Conservation (phyloP, 35 echinoderm and acorn worm genomes). For the Apostichopus parvimensis region DNA sequence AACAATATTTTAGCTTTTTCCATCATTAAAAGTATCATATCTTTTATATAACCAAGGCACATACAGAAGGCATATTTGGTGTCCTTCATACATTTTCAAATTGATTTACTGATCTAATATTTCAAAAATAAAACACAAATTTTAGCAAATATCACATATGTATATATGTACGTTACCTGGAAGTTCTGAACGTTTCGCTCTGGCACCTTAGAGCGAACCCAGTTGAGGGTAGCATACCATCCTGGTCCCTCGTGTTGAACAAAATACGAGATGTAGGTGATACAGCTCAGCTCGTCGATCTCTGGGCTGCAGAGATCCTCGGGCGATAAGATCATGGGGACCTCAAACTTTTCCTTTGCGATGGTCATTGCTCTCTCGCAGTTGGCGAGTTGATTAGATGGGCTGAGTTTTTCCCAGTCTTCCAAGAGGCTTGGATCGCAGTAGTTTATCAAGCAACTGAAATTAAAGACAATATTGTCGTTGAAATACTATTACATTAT, state of each 20-base stretch:
- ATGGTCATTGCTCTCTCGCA: constrained; percentile 70
- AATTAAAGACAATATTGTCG: neutral
- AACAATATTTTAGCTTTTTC: too few relatives aligned
- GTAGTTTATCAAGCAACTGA: constrained; percentile 86
- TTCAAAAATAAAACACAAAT: too few relatives aligned
- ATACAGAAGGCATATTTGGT: too few relatives aligned
- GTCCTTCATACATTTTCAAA: too few relatives aligned
- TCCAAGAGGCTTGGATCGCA: constrained; percentile 72
- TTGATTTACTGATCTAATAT: neutral
- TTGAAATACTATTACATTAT: too few relatives aligned
- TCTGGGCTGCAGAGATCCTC: constrained; percentile 84
- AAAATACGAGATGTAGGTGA: constrained; percentile 98
- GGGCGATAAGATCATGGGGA: constrained; percentile 83
- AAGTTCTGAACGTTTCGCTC: constrained; percentile 90
- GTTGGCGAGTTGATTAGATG: constrained; percentile 64
- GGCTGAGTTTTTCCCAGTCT: constrained; percentile 70
- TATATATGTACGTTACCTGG: constrained; percentile 65
- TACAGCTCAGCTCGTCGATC: constrained; percentile 87
- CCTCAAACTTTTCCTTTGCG: constrained; percentile 76
- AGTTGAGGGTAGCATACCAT: constrained; percentile 98
- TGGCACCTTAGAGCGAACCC: constrained; percentile 83
- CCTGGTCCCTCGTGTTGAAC: constrained; percentile 86
- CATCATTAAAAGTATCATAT: too few relatives aligned
- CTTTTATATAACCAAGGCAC: too few relatives aligned
- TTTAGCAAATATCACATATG: too few relatives aligned